Base-by-base conservation (phyloP, 2,797 vertebrate species). In the Acanthurus leucopareius region DNA sequence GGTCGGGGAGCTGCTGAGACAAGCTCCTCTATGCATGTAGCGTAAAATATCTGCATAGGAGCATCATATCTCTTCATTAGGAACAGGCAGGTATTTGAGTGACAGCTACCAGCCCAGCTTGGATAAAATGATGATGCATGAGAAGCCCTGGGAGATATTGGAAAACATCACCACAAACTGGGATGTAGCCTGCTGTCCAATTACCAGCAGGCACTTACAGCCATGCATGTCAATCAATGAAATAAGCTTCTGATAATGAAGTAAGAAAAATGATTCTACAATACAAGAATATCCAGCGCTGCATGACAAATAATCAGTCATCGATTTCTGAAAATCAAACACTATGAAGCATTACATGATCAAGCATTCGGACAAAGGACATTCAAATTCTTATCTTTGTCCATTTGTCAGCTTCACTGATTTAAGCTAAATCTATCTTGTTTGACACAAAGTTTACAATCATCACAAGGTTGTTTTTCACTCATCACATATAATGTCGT, bases 191-290 rank as follows among this genome's bases (percentile, higher is more conserved):
- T 13, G 32, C 62, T 14, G 67, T 82, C 75, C 67, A 79, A 82
- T 89, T 72, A 82, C 48, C 64, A 48, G 57, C 5, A 14, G 19
- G 25, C 42, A 4, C 45, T 16, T 11, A 51, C 69, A 60, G 38
- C 20, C 11, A 3, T 78, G 90, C 84, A 88, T 83, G 86, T 80
- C 82, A 83, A 84, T 87, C 85, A 88, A 75, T 86, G 32, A 74
- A 83, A 63, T 57, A 11, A 77, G 62, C 9, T 9, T 49, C 54
- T 87, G 75, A 86, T 77, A 77, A 15, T 22, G 59, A 86, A 86
- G 69, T 51, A 53, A 83, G 59, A 84, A 69, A 61, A 84, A 85
- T 60, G 32, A 86, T 89, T 78, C 45, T 42, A 13, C 2, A 0
- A 42, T 11, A 14, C 54, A 14, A 25, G 57, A 80, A 69, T 65